Conservation (phyloP, 2,113 vertebrate genomes). For the Chloropsis cyanopogon region DNA sequence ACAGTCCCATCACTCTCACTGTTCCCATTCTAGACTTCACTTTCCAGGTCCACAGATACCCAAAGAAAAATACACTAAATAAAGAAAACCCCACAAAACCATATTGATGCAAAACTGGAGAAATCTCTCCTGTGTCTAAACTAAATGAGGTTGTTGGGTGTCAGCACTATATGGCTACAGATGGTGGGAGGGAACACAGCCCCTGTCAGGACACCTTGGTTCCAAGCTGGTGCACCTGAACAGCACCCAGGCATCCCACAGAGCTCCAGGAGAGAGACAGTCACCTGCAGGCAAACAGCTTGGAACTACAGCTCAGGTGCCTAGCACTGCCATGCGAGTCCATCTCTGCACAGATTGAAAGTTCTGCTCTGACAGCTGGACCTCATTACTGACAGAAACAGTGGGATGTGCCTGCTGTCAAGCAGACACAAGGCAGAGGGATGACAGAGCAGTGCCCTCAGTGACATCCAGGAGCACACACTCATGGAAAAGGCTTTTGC, state of each 20-base stretch:
- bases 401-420: background rate
- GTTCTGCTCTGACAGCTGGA: background rate
- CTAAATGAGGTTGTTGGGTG: background rate
- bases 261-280: background rate
- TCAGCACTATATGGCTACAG: background rate
- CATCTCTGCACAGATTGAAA: background rate
- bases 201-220: background rate
- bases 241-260: background rate
- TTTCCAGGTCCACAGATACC: background rate
- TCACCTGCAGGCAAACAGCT: background rate
- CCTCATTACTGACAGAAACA: background rate
- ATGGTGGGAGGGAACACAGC: background rate
- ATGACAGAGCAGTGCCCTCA: background rate
- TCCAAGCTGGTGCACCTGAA: background rate
- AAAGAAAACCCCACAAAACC: background rate
- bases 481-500: background rate
- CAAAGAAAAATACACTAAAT: background rate
- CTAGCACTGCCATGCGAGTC: fast-evolving
- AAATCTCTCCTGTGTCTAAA: background rate
- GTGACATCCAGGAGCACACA: background rate
- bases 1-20: background rate
- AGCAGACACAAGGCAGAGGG: background rate
- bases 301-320: background rate
- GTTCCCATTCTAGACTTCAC: background rate
- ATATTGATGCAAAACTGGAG: background rate